Conservation (phyloP, 2,113 vertebrate species). For the Syngnathus floridae region DNA sequence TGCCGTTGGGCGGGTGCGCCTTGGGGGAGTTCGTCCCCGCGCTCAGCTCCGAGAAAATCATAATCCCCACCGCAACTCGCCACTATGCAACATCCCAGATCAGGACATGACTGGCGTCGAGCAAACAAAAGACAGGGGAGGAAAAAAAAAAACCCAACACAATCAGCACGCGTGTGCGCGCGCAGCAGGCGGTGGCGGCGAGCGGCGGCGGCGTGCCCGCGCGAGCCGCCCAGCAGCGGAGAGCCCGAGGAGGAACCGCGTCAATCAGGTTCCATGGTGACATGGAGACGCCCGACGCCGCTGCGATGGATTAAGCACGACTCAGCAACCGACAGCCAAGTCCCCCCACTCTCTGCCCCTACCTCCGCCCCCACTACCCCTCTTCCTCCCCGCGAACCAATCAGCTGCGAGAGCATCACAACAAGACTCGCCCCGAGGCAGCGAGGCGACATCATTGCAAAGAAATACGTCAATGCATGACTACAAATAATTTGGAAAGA, state of each 20-base stretch:
- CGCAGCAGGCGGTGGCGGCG: neutral
- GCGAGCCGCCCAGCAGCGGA: neutral
- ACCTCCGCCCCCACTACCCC: neutral
- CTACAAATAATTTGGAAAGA: neutral
- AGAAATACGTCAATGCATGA: neutral
- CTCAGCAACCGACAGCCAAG: neutral
- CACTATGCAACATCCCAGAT: neutral
- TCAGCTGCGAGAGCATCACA: slow-evolving; percentile 1
- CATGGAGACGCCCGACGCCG: neutral
- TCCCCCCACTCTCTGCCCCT: neutral
- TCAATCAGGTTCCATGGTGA: neutral
- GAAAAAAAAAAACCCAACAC: neutral
- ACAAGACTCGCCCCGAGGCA: too few species aligned
- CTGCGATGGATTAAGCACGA: neutral
- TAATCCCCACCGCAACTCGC: slow-evolving; percentile 67
- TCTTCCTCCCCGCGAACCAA: neutral
- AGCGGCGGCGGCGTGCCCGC: neutral
- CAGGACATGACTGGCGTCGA: neutral
- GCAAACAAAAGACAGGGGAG: neutral
- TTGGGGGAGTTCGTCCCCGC: slow-evolving; percentile 90
- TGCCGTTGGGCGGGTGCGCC: slow-evolving; percentile 95
- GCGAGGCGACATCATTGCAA: too few species aligned
- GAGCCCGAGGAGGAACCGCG: neutral
- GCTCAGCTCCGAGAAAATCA: slow-evolving; percentile 98
- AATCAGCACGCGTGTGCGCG: neutral